phyloP scores from a whole-genome alignment of 37 sponge, comb jelly and placozoan genomes.

The Axinella damicornis region DNA sequence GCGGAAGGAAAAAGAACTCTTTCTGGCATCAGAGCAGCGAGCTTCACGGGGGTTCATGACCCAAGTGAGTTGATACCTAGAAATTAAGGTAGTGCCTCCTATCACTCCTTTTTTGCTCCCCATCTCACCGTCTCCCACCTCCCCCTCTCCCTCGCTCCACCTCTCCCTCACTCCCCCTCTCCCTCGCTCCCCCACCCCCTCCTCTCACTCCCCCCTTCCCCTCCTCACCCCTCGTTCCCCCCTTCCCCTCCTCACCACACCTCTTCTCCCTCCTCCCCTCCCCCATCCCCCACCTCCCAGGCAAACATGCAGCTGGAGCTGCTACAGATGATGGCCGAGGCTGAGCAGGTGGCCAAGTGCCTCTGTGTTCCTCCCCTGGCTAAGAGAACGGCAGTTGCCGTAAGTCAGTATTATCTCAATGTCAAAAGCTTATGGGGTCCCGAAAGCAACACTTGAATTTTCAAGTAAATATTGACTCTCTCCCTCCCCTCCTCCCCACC shows the following conservation, averaged over 20 bases:
- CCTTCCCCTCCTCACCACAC: too few relatives aligned
- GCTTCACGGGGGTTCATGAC: constrained; percentile 66
- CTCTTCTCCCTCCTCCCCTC: not conserved
- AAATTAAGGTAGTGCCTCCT: too few relatives aligned
- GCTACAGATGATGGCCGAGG: constrained; percentile 39
- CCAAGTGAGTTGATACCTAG: constrained; percentile 28
- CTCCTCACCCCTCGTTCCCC: not conserved
- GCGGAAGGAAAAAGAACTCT: constrained; percentile 52
- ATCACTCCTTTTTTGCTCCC: too few relatives aligned
- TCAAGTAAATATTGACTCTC: too few relatives aligned
- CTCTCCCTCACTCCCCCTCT: too few relatives aligned
- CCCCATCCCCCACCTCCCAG: not conserved
- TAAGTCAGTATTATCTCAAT: constrained; percentile 20
- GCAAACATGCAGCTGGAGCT: constrained; percentile 56
- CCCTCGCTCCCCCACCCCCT: not conserved
- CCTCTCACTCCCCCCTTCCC: not conserved
- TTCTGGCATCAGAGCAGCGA: constrained; percentile 60
- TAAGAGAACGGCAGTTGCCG: constrained; percentile 64
- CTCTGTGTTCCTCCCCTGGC: constrained; percentile 65
- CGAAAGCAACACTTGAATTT: too few relatives aligned
- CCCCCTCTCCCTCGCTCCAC: too few relatives aligned
- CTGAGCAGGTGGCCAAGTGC: constrained; percentile 31
- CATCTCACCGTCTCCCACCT: too few relatives aligned
- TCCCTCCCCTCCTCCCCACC: too few relatives aligned
- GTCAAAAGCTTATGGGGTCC: too few relatives aligned